These are phyloP conservation scores for Recurvirostra avosetta DNA, from an alignment of 2,113 vertebrate genomes.

Conservation along the genomic window DNA sequence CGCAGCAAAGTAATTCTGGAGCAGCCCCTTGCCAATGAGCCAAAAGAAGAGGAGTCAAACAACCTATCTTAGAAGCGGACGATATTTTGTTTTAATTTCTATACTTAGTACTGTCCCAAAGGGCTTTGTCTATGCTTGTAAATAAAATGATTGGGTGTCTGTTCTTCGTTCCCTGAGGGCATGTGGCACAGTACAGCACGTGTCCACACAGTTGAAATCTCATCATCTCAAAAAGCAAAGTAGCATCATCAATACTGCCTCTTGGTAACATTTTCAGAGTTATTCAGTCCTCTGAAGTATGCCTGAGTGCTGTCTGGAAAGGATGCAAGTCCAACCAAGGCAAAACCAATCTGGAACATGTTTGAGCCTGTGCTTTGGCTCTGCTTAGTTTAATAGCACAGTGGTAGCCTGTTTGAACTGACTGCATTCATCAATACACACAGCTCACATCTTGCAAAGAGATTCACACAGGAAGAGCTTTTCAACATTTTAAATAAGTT, in stretches of 20 bases:
- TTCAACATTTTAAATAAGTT: background rate
- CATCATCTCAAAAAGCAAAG: background rate
- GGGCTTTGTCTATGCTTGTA: background rate
- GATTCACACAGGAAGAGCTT: background rate
- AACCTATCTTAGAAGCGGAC: background rate
- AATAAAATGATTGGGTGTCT: background rate
- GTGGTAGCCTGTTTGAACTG: background rate
- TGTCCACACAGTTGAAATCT: background rate
- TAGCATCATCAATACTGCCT: background rate
- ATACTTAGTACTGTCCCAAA: background rate
- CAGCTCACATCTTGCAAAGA: background rate
- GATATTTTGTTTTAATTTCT: background rate
- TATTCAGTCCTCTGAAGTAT: background rate
- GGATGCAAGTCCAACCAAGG: background rate
- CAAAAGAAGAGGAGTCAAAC: background rate
- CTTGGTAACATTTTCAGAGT: background rate
- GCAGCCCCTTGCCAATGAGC: background rate
- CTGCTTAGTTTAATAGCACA: background rate
- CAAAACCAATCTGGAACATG: background rate
- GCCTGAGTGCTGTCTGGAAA: background rate
- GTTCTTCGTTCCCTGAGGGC: background rate
- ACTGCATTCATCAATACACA: background rate
- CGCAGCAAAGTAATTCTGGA: background rate
- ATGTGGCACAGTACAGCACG: accelerated
- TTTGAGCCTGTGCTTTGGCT: background rate